A percentile compares a stretch with the other conserved stretches of the same genome.
Conservation (phyloP, 2,797 vertebrate species). For the Valencia hispanica region DNA sequence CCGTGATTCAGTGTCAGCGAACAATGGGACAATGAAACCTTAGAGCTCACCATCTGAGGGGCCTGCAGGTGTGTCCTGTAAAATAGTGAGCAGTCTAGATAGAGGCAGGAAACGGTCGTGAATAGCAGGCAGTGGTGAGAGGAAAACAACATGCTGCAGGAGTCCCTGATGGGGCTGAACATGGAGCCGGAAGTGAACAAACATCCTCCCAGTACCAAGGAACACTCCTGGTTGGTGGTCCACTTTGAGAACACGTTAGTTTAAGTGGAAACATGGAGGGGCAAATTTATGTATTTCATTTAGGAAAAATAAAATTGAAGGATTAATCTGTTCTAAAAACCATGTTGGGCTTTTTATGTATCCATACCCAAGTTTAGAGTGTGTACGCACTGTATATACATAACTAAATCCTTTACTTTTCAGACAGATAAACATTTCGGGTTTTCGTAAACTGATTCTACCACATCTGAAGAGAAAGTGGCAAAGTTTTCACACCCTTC, state of each 20-base stretch:
- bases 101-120: constrained; percentile 67
- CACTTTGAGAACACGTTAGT: background rate
- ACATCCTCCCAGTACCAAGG: constrained; percentile 47
- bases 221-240: background rate
- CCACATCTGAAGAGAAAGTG: background rate
- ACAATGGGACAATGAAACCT: constrained; percentile 29
- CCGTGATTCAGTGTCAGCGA: constrained; percentile 31
- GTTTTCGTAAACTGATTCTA: background rate
- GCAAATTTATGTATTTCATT: background rate
- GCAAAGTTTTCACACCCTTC: background rate
- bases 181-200: constrained; percentile 62
- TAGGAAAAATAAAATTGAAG: constrained; percentile 1
- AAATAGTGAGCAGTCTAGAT: constrained; percentile 42
- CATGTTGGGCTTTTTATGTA: background rate
- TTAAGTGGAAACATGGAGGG: background rate
- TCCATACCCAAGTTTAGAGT: background rate
- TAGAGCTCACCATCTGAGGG: constrained; percentile 33
- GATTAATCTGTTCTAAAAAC: background rate
- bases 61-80: constrained; percentile 79
- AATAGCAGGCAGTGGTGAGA: constrained; percentile 68
- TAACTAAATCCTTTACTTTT: background rate
- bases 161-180: constrained; percentile 23
- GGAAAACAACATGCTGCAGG: constrained; percentile 47
- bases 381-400: no score
- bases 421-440: background rate